Conservation (phyloP, 1,140 invertebrate species). For the Drosophila bocki region DNA sequence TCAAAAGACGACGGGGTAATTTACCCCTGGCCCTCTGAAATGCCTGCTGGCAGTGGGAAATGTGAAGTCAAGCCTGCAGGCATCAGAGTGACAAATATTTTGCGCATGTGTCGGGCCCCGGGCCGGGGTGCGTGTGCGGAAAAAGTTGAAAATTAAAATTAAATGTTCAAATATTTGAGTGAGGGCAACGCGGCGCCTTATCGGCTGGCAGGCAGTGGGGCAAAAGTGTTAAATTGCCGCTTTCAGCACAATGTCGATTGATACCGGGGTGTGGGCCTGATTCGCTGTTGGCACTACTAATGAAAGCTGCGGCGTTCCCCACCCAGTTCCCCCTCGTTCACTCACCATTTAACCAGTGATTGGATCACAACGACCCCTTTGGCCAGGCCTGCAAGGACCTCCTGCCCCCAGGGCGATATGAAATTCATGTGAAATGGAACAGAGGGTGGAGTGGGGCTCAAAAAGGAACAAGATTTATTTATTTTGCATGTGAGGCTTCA, state of each 20-base stretch:
- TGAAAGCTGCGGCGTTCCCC: constrained; percentile 51
- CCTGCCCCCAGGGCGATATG: constrained; percentile 43
- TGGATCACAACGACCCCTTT: constrained; percentile 63
- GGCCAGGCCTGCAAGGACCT: constrained; percentile 16
- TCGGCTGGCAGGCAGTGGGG: constrained; percentile 20
- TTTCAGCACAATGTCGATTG: constrained; percentile 70
- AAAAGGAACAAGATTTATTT: constrained; percentile 49
- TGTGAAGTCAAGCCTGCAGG: constrained; percentile 30
- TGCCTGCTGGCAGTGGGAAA: background rate
- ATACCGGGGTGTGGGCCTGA: constrained; percentile 41
- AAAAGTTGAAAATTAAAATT: constrained; percentile 67
- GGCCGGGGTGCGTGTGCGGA: constrained; percentile 13
- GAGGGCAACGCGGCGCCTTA: constrained; percentile 26
- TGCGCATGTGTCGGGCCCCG: constrained; percentile 56
- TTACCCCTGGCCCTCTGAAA: constrained; percentile 25
- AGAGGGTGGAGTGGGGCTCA: constrained; percentile 25
- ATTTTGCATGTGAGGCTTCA: background rate
- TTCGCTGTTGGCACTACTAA: constrained; percentile 62
- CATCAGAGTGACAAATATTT: constrained; percentile 60
- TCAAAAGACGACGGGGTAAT: constrained; percentile 61
- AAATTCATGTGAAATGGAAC: constrained; percentile 48
- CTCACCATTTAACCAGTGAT: constrained; percentile 80
- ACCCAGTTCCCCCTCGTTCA: constrained; percentile 45
- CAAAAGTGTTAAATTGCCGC: constrained; percentile 75
- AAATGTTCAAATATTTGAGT: constrained; percentile 70